phyloP scores from a whole-genome alignment of 2,797 vertebrate genomes.

The Poliocrania exsul region DNA sequence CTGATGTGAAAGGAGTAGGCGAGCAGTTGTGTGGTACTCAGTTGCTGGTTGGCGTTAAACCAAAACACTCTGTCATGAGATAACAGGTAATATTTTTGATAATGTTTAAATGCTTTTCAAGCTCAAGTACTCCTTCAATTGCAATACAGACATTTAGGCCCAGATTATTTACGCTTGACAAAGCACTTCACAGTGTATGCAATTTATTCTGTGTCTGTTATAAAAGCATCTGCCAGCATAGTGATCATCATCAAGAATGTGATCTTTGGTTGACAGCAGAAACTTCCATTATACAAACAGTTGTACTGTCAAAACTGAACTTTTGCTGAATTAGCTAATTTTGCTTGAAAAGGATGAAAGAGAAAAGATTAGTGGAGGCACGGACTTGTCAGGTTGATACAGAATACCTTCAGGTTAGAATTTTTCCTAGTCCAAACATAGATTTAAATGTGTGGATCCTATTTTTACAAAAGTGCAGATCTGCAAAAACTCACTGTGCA shows the following conservation, averaged over 20 bases:
- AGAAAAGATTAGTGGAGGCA: neutral
- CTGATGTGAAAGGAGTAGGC: neutral
- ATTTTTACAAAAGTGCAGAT: neutral
- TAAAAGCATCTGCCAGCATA: neutral
- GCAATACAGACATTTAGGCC: neutral
- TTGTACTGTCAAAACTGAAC: neutral
- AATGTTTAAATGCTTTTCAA: neutral
- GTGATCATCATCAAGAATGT: neutral
- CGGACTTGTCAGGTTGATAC: neutral
- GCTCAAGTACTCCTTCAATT: neutral
- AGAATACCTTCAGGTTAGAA: neutral
- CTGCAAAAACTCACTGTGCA: neutral
- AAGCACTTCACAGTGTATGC: neutral
- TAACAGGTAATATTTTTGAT: neutral
- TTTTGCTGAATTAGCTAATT: constrained; percentile 19
- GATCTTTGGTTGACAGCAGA: constrained; percentile 3
- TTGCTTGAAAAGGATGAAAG: neutral
- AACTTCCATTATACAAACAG: neutral
- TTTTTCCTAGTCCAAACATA: neutral
- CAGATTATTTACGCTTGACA: neutral
- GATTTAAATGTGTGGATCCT: neutral
- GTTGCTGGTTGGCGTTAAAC: neutral
- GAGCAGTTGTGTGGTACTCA: neutral
- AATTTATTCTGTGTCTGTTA: constrained; percentile 21
- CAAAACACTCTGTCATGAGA: neutral